phyloP scores from a whole-genome alignment of 2,797 vertebrate species.

The Enteromius mattozi region DNA sequence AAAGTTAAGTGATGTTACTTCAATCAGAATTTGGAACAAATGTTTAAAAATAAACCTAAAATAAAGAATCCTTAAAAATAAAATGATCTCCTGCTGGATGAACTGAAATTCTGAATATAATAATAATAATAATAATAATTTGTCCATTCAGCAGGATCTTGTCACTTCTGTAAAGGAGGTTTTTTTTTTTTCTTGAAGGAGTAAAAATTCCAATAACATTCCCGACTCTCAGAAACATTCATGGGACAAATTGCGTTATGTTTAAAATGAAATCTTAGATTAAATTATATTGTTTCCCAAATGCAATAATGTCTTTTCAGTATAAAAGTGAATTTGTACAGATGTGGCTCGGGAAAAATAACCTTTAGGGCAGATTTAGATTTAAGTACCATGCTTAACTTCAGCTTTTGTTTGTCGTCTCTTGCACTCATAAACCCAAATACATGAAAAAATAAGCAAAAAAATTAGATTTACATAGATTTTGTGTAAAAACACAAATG shows the following conservation, averaged over 20 bases:
- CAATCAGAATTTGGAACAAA: not conserved
- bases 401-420: not conserved
- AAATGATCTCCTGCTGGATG: not conserved
- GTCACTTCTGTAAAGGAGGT: not conserved
- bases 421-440: not conserved
- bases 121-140: not conserved
- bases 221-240: not conserved
- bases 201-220: not conserved
- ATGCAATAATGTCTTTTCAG: not conserved
- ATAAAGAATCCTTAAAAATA: not conserved
- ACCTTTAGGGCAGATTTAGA: not conserved
- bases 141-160: not conserved
- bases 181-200: not conserved
- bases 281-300: not conserved
- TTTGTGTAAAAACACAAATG: not conserved
- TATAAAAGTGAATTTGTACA: not conserved
- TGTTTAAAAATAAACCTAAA: not conserved
- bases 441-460: not conserved
- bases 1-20: not conserved
- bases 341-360: not conserved
- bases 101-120: not conserved
- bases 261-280: not conserved
- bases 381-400: not conserved
- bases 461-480: not conserved
- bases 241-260: not conserved